A percentile compares a stretch with the other conserved stretches of the same genome.
Evolutionary conservation across 1,140 invertebrate species (phyloP).

Genomic region (Leptonema lineaticorne): DNA sequence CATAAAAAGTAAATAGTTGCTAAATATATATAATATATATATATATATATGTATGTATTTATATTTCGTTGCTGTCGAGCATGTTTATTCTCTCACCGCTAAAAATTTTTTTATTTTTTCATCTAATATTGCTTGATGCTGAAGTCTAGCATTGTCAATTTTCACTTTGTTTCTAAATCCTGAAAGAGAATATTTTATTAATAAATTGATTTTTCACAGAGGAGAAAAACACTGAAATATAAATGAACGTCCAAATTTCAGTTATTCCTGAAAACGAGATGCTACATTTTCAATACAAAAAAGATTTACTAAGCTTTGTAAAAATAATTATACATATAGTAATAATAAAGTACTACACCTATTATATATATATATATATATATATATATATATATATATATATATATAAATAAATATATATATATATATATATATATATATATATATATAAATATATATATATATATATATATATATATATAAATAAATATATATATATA

Average conservation of each 20-base stretch:
- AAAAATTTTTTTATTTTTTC: conserved; percentile 94
- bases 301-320: no score
- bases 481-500: no score
- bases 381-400: no score
- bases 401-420: no score
- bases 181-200: conserved; percentile 43
- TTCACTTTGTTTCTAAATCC: conserved; percentile 61
- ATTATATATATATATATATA: no score
- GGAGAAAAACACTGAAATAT: not conserved
- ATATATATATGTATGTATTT: not conserved
- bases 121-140: conserved; percentile 82
- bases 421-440: no score
- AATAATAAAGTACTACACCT: no score
- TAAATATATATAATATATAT: not conserved
- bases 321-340: no score
- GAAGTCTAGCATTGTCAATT: conserved; percentile 64
- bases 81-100: conserved; percentile 69
- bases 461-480: no score
- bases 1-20: no score
- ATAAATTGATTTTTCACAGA: not conserved
- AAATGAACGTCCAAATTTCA: not conserved
- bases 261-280: not conserved
- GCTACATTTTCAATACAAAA: not conserved
- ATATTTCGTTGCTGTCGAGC: conserved; percentile 4
- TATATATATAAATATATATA: no score